phyloP scores from a whole-genome alignment of 2,797 vertebrate genomes.

The Strix occidentalis region DNA sequence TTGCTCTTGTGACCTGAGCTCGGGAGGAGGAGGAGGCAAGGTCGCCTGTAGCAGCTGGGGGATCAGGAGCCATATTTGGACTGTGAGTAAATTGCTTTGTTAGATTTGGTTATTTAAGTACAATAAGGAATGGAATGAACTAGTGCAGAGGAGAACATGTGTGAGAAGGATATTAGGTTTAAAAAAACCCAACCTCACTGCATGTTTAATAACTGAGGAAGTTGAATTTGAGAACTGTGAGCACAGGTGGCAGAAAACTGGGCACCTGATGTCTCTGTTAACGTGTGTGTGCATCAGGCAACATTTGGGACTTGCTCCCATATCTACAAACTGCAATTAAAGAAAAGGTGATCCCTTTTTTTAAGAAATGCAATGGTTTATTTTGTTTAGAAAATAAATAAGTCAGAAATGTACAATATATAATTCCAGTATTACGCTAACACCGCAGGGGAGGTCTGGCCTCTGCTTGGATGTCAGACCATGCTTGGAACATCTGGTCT shows the following conservation, averaged over 20 bases:
- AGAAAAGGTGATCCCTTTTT: not conserved
- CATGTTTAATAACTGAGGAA: not conserved
- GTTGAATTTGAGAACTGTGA: not conserved
- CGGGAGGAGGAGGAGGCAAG: not conserved
- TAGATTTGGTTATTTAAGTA: not conserved
- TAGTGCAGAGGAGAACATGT: not conserved
- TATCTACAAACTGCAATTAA: not conserved
- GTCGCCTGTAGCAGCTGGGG: too few relatives aligned
- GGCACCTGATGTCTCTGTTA: not conserved
- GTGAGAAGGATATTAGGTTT: not conserved
- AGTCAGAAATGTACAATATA: not conserved
- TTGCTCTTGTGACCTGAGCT: too few relatives aligned
- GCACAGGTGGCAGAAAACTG: not conserved
- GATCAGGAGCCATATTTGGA: not conserved
- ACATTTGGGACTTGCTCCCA: not conserved
- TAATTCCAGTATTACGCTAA: not conserved
- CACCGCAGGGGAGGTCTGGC: not conserved
- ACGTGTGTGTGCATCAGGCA: fast-evolving
- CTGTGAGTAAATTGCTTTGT: not conserved
- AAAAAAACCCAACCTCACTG: too few relatives aligned
- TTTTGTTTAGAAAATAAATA: constrained; percentile 56
- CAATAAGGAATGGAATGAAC: not conserved
- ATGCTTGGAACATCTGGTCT: not conserved
- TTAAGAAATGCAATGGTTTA: constrained; percentile 10
- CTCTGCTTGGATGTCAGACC: not conserved